Evolutionary conservation across 2,797 vertebrate genomes (phyloP).

Genomic region (Enoplosus armatus): DNA sequence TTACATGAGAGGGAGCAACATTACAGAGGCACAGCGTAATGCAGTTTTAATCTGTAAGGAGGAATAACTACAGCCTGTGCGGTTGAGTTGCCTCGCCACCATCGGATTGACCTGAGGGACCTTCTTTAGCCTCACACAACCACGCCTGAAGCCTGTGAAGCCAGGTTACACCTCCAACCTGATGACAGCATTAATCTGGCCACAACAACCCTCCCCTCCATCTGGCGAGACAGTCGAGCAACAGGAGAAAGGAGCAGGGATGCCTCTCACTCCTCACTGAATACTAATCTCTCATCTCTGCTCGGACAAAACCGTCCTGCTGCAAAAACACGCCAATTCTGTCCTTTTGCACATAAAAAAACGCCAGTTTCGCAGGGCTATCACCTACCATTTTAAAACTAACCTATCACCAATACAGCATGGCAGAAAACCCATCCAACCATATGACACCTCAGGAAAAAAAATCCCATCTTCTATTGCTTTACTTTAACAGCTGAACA

Average conservation of each 20-base stretch:
- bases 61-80: constrained; percentile 47
- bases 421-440: constrained; percentile 51
- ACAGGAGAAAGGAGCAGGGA: constrained; percentile 67
- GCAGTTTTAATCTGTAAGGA: constrained; percentile 62
- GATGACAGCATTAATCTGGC: constrained; percentile 79
- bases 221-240: constrained; percentile 67
- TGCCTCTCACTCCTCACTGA: constrained; percentile 63
- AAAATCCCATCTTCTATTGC: constrained; percentile 48
- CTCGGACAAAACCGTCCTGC: constrained; percentile 25
- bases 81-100: constrained; percentile 37
- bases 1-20: constrained; percentile 22
- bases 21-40: constrained; percentile 30
- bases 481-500: constrained; percentile 48
- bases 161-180: constrained; percentile 79
- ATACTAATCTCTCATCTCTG: constrained; percentile 71
- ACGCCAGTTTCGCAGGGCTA: constrained; percentile 24
- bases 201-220: constrained; percentile 63
- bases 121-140: constrained; percentile 77
- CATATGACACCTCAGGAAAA: constrained; percentile 35
- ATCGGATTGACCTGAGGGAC: constrained; percentile 71
- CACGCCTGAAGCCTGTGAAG: constrained; percentile 57
- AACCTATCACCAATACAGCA: constrained; percentile 55
- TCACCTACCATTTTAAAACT: constrained; percentile 62
- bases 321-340: constrained; percentile 16
- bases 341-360: constrained; percentile 2